These are phyloP conservation scores for Tetragonula clypearis DNA, from an alignment of 1,140 invertebrate genomes.

Conservation along the genomic window DNA sequence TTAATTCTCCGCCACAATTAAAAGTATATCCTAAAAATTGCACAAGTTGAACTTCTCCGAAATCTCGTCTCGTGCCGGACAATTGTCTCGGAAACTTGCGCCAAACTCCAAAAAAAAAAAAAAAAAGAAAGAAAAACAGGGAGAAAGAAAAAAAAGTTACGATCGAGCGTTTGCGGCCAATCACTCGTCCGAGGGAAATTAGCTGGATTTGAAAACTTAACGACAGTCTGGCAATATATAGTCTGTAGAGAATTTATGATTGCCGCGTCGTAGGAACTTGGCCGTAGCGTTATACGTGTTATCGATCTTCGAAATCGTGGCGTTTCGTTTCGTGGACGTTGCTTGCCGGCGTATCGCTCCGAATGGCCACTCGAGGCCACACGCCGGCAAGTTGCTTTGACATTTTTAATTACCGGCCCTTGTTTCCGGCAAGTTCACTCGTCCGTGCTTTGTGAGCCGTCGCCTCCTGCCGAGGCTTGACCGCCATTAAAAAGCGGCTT, in stretches of 20 bases:
- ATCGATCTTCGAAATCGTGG: constrained; percentile 43
- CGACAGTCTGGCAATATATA: background rate
- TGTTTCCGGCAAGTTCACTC: constrained; percentile 57
- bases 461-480: constrained; percentile 53
- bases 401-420: constrained; percentile 69
- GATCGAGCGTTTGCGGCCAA: background rate
- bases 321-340: background rate
- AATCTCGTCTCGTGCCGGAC: background rate
- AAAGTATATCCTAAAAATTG: background rate
- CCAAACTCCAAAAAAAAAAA: background rate
- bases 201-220: background rate
- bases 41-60: background rate
- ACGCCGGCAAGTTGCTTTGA: constrained; percentile 55
- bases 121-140: background rate
- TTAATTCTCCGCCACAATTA: background rate
- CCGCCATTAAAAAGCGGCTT: constrained; percentile 62
- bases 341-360: constrained; percentile 4
- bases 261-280: constrained; percentile 25
- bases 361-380: constrained; percentile 47
- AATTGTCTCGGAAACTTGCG: background rate
- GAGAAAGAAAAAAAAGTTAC: background rate
- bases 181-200: background rate
- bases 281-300: background rate
- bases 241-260: constrained; percentile 19
- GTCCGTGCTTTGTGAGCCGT: constrained; percentile 61